Conservation (phyloP, 2,888 invertebrate species). For the Seira musarum region DNA sequence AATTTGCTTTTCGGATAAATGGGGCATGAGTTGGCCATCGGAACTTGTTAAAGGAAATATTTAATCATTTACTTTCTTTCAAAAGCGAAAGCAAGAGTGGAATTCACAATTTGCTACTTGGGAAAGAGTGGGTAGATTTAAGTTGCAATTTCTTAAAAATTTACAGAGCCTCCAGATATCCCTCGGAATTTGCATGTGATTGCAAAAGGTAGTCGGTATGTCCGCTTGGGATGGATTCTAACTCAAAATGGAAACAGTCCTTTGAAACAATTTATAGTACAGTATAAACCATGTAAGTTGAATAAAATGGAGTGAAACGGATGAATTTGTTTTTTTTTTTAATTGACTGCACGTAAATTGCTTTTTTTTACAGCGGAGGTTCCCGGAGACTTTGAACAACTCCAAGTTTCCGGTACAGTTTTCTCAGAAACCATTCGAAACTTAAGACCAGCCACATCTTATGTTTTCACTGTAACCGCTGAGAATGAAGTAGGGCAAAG, state of each 20-base stretch:
- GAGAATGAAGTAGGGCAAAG: slow-evolving; percentile 74
- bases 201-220: slow-evolving; percentile 71
- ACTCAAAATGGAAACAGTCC: slow-evolving; percentile 71
- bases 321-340: no score
- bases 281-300: slow-evolving; percentile 71
- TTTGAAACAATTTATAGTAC: slow-evolving; percentile 72
- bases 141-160: slow-evolving; percentile 8
- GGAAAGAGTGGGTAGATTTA: not conserved
- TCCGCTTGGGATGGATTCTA: slow-evolving; percentile 73
- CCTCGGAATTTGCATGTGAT: slow-evolving; percentile 72
- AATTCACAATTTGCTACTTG: no score
- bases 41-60: no score
- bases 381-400: slow-evolving; percentile 57
- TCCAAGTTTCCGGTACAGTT: slow-evolving; percentile 70
- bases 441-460: slow-evolving; percentile 73
- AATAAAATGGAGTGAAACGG: not conserved
- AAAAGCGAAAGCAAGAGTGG: not conserved
- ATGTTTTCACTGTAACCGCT: slow-evolving; percentile 73
- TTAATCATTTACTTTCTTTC: not conserved
- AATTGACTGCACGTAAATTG: not conserved
- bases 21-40: no score
- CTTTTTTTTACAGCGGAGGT: slow-evolving; percentile 30
- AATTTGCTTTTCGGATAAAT: no score
- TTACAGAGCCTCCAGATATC: slow-evolving; percentile 73
- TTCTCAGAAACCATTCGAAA: slow-evolving; percentile 71